Base-by-base conservation (phyloP, 2,113 vertebrate genomes). In the Caranx melampygus region DNA sequence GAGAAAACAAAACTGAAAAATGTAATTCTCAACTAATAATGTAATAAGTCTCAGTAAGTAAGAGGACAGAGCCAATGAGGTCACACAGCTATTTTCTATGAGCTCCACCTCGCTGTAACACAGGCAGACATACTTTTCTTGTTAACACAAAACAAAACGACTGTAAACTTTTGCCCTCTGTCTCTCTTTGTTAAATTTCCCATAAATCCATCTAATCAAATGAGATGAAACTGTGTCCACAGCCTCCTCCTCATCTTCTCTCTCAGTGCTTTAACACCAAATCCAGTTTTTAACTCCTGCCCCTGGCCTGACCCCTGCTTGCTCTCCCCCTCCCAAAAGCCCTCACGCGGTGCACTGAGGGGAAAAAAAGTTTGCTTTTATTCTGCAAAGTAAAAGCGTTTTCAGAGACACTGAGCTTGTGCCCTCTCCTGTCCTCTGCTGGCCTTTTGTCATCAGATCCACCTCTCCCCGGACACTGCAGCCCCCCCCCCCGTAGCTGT, bases 281-380 rank as follows among this genome's bases (percentile, higher is more conserved):
- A 64, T 75, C 67, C 58, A 73, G 34, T 62, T 59, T 78, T 73
- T 64, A 69, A 85, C 54, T 66, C 63, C 52, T 68, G 72, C 20
- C 49, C 72, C 85, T 61, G 3, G 40, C 20, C 57, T 74, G 67
- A 76, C 75, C 73, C 20, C 0, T 12, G 13, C 13, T 65, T 60
- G 31, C 35, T 51, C 75, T 49, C 72, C 21, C 55, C 75, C 64
- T 66, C 58, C 72, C 37, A 20, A 54, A 63, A 72, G 55, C 69
- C 55, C 51, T 33, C 18, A 42, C 8, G 40, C 8, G 16, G 42
- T 1, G 2, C 42, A 60, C 75, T 60, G 18, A 80, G 40, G 51
- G 7, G 26, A 55, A 55, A 55, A 55, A 74, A 37, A 13, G 33
- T 79, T 63, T 63, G 0, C 34, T 72, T 66, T 66, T 35, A 52